Conservation (phyloP, 2,888 invertebrate genomes). For the Pyrocoelia pectoralis region DNA sequence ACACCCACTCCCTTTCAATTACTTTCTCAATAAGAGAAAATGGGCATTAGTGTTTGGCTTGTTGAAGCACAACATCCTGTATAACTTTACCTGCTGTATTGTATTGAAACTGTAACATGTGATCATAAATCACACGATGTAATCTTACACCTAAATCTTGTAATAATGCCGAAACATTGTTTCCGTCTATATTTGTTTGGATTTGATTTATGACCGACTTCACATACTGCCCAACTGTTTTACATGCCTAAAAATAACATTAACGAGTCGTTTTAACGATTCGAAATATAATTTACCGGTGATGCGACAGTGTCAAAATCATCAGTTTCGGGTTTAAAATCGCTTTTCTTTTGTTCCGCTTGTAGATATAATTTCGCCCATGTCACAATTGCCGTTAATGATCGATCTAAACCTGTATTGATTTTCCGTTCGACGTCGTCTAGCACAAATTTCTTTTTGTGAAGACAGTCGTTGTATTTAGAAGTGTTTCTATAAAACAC, state of each 20-base stretch:
- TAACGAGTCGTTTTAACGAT: not conserved
- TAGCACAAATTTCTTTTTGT: constrained; percentile 84
- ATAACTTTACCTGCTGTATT: constrained; percentile 81
- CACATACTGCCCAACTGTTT: constrained; percentile 85
- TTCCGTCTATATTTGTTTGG: constrained; percentile 86
- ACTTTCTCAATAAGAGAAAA: not conserved
- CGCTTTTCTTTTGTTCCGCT: constrained; percentile 93
- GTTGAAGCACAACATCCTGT: no score
- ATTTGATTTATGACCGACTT: constrained; percentile 79
- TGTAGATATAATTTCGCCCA: constrained; percentile 92
- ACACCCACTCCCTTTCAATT: no score
- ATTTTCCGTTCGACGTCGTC: constrained; percentile 92
- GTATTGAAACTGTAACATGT: constrained; percentile 92
- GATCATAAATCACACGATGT: constrained; percentile 93
- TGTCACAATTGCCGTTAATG: constrained; percentile 85
- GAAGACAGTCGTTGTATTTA: constrained; percentile 87
- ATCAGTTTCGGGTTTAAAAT: constrained; percentile 89
- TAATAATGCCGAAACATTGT: constrained; percentile 86
- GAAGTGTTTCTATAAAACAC: constrained; percentile 77
- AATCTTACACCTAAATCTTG: constrained; percentile 92
- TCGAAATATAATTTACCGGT: constrained; percentile 63
- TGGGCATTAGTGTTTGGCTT: no score
- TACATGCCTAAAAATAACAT: constrained; percentile 72
- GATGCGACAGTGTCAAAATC: constrained; percentile 84
- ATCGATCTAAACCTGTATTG: constrained; percentile 82